Evolutionary conservation across 2,888 invertebrate species (phyloP).

Genomic region (Ichneumoninae sp.): DNA sequence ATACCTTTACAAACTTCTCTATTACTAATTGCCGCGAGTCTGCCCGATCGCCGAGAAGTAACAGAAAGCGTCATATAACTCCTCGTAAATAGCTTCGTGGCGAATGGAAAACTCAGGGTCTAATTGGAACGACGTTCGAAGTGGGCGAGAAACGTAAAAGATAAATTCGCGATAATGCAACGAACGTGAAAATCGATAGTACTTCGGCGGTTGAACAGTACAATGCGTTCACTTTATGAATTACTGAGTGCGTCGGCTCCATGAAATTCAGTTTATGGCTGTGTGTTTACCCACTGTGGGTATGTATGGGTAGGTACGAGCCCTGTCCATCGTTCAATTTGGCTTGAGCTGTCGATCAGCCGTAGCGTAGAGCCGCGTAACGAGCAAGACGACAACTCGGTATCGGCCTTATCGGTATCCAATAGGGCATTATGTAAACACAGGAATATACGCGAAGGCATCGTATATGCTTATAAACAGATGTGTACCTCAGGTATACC

Average conservation of each 20-base stretch:
- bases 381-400: conserved; percentile 52
- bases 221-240: conserved; percentile 42
- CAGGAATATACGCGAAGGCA: conserved; percentile 25
- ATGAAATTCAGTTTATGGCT: not conserved
- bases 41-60: conserved; percentile 29
- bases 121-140: conserved; percentile 49
- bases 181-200: conserved; percentile 4
- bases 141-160: conserved; percentile 6
- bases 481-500: conserved; percentile 66
- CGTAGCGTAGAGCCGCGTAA: conserved; percentile 29
- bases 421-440: conserved; percentile 70
- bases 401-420: conserved; percentile 65
- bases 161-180: conserved; percentile 11
- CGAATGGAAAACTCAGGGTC: conserved; percentile 35
- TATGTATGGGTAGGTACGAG: not conserved
- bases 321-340: conserved; percentile 25
- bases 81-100: conserved; percentile 17
- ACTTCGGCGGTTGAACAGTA: not conserved
- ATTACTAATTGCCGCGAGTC: conserved; percentile 51
- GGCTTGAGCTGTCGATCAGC: conserved; percentile 62
- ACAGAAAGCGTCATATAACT: conserved; percentile 38
- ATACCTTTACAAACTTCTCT: conserved; percentile 10
- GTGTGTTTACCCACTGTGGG: not conserved
- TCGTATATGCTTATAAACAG: conserved; percentile 20
- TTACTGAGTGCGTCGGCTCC: conserved; percentile 12